Evolutionary conservation across 2,797 vertebrate species (phyloP).

Genomic region (Telmatherina bonti): DNA sequence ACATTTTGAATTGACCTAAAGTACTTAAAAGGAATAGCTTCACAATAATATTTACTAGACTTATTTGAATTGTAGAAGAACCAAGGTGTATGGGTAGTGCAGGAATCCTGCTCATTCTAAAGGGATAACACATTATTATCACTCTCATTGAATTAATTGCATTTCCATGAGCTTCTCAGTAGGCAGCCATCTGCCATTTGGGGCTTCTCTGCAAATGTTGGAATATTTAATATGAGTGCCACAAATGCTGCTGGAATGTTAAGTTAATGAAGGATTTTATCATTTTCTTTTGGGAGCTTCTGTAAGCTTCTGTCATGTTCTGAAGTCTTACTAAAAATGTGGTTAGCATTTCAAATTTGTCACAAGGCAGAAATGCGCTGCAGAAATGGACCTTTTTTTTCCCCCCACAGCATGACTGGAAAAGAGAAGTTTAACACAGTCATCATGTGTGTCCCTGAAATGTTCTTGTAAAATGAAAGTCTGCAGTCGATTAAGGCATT

Average conservation of each 20-base stretch:
- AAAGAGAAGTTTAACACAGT: slow-evolving; percentile 1
- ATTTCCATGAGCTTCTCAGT: slow-evolving; percentile 35
- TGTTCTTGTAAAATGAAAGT: slow-evolving; percentile 1
- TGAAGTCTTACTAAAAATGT: slow-evolving; percentile 38
- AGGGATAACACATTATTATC: slow-evolving; percentile 23
- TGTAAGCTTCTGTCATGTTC: slow-evolving; percentile 12
- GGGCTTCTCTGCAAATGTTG: slow-evolving; percentile 21
- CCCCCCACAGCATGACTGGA: not conserved
- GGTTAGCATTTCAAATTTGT: slow-evolving; percentile 23
- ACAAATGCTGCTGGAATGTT: slow-evolving; percentile 26
- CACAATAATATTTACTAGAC: slow-evolving; percentile 17
- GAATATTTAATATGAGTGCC: slow-evolving; percentile 23
- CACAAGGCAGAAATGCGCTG: slow-evolving; percentile 1
- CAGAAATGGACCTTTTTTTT: slow-evolving; percentile 18
- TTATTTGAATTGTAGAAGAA: slow-evolving; percentile 29
- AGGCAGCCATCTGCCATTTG: slow-evolving; percentile 24
- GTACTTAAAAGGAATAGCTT: slow-evolving; percentile 18
- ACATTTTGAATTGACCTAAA: slow-evolving; percentile 47
- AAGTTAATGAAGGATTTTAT: slow-evolving; percentile 47
- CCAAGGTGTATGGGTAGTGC: slow-evolving; percentile 28
- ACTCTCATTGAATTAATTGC: slow-evolving; percentile 39
- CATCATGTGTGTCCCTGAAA: not conserved
- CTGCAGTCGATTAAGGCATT: slow-evolving; percentile 7
- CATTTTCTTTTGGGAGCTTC: slow-evolving; percentile 18
- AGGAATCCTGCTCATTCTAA: slow-evolving; percentile 41